phyloP scores from a whole-genome alignment of 2,797 vertebrate species.

The Epinephelus coioides region DNA sequence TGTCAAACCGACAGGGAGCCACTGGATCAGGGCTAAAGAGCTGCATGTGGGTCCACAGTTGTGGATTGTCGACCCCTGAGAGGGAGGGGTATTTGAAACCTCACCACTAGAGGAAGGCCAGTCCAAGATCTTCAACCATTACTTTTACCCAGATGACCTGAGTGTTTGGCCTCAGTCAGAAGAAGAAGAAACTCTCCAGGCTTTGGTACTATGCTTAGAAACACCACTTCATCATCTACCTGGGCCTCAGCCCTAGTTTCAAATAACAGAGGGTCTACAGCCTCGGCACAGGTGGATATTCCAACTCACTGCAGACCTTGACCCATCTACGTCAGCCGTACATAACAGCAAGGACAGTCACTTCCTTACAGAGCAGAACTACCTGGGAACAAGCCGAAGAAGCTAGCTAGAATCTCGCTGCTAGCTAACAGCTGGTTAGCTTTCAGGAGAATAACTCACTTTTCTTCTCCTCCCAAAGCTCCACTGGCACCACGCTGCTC shows the following conservation, averaged over 20 bases:
- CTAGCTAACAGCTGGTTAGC: slow-evolving; percentile 61
- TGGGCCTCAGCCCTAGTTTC: neutral
- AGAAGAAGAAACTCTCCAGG: neutral
- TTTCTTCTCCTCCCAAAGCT: too few species aligned
- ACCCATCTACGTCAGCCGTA: slow-evolving; percentile 28
- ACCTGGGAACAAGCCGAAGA: neutral
- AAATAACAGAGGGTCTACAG: slow-evolving; percentile 15
- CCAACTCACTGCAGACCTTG: slow-evolving; percentile 25
- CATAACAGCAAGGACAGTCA: slow-evolving; percentile 54
- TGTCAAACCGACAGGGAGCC: too few species aligned
- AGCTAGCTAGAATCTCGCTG: slow-evolving; percentile 26
- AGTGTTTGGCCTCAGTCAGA: neutral
- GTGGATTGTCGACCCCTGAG: too few species aligned
- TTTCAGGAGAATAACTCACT: slow-evolving; percentile 5
- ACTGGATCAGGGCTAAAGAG: too few species aligned
- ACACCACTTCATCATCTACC: slow-evolving; percentile 3
- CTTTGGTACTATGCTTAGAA: slow-evolving; percentile 2
- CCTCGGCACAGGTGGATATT: slow-evolving; percentile 26
- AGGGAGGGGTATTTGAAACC: too few species aligned
- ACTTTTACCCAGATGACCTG: slow-evolving; percentile 20
- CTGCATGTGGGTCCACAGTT: too few species aligned
- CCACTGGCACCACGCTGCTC: too few species aligned
- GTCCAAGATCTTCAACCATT: neutral
- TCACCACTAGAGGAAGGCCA: too few species aligned
- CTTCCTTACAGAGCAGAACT: slow-evolving; percentile 1